Evolutionary conservation across 2,797 vertebrate species (phyloP).

Genomic region (Urosaurus nigricauda): DNA sequence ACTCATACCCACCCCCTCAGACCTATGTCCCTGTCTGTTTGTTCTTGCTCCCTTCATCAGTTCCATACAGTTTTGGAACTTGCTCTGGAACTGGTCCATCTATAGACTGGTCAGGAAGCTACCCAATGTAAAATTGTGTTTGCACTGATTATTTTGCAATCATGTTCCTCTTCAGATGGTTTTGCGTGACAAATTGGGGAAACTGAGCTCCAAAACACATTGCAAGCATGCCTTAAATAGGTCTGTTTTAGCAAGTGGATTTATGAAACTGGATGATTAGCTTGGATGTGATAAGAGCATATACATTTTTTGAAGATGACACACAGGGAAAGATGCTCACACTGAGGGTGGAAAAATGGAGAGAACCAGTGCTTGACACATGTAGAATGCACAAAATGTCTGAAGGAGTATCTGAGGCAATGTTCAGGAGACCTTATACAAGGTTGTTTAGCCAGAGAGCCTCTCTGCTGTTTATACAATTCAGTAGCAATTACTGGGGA

Average conservation of each 20-base stretch:
- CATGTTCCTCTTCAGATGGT: background rate
- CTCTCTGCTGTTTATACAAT: constrained; percentile 19
- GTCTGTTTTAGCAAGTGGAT: background rate
- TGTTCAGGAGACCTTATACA: background rate
- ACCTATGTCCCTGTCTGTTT: too few species aligned
- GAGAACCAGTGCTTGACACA: background rate
- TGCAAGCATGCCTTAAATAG: background rate
- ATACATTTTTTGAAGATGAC: background rate
- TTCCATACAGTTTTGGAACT: too few species aligned
- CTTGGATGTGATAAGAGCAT: background rate
- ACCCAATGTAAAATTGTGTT: background rate
- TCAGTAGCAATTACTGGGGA: constrained; percentile 11
- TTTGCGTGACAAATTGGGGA: background rate
- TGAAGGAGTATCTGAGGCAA: background rate
- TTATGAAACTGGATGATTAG: background rate
- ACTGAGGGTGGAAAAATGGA: background rate
- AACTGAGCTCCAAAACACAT: background rate
- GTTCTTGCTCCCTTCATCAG: too few species aligned
- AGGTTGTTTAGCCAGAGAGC: constrained; percentile 3
- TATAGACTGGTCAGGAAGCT: too few species aligned
- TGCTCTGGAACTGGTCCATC: too few species aligned
- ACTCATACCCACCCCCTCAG: too few species aligned
- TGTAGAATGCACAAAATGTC: background rate
- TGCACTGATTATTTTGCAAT: background rate
- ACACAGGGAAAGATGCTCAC: background rate